These are phyloP conservation scores for Piezodorus guildinii DNA, from an alignment of 1,140 invertebrate genomes.

Conservation along the genomic window DNA sequence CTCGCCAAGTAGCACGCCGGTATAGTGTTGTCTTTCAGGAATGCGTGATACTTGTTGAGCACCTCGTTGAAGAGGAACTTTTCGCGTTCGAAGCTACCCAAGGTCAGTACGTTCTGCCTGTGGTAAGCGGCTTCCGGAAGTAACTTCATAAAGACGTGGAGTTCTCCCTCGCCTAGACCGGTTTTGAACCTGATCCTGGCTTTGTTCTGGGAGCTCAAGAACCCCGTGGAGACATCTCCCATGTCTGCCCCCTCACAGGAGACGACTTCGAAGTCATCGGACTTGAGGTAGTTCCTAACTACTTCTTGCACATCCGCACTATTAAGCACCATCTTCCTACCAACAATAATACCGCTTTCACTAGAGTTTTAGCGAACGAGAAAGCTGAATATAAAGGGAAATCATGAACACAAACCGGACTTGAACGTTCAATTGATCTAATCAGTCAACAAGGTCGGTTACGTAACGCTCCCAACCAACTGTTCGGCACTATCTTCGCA, in stretches of 20 bases:
- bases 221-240: neutral
- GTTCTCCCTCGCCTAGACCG: neutral
- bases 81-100: neutral
- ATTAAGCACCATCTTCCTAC: too few species aligned
- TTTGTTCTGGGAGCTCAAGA: neutral
- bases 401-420: too few species aligned
- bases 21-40: too few species aligned
- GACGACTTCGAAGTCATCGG: neutral
- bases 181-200: neutral
- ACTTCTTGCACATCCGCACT: too few species aligned
- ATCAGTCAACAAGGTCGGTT: too few species aligned
- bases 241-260: neutral
- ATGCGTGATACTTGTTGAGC: neutral
- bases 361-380: too few species aligned
- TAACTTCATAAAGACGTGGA: neutral
- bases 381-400: too few species aligned
- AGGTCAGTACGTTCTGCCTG: neutral
- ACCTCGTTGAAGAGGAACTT: neutral
- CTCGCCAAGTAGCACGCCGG: constrained; percentile 12
- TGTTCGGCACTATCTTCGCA: too few species aligned
- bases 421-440: too few species aligned
- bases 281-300: too few species aligned
- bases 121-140: neutral
- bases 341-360: too few species aligned
- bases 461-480: too few species aligned